Conservation (phyloP, 2,113 vertebrate genomes). For the Sorex fumeus region DNA sequence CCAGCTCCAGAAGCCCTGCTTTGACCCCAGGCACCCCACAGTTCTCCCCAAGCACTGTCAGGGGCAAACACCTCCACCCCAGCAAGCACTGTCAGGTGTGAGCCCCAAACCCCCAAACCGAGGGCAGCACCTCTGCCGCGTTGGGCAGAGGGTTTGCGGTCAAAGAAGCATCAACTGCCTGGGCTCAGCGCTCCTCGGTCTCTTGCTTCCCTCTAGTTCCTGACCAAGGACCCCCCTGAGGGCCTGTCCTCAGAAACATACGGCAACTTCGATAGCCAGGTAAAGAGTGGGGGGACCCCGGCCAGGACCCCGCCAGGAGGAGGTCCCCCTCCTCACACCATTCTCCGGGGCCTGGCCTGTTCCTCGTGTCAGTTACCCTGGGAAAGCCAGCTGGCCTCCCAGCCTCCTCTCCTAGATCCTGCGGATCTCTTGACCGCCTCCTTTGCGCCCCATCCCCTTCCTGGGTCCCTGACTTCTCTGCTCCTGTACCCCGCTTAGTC, state of each 20-base stretch:
- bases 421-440: not conserved
- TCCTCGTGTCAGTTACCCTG: no score
- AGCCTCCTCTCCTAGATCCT: not conserved
- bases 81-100: no score
- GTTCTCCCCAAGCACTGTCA: no score
- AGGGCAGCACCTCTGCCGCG: no score
- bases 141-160: not conserved
- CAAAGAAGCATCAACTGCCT: not conserved
- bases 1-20: no score
- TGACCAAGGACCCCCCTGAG: slow-evolving; percentile 92
- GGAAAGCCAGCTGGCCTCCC: not conserved
- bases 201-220: slow-evolving; percentile 86
- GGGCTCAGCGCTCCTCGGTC: not conserved
- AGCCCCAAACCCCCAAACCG: no score
- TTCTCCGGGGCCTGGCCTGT: no score
- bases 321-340: no score
- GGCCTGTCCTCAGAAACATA: slow-evolving; percentile 90
- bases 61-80: no score
- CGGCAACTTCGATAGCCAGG: slow-evolving; percentile 95
- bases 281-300: slow-evolving; percentile 71
- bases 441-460: not conserved
- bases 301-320: not conserved
- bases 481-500: slow-evolving; percentile 86
- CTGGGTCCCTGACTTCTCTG: not conserved
- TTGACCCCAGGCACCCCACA: no score